These are phyloP conservation scores for Epistrophe grossulariae DNA, from an alignment of 2,888 invertebrate genomes.

Conservation along the genomic window DNA sequence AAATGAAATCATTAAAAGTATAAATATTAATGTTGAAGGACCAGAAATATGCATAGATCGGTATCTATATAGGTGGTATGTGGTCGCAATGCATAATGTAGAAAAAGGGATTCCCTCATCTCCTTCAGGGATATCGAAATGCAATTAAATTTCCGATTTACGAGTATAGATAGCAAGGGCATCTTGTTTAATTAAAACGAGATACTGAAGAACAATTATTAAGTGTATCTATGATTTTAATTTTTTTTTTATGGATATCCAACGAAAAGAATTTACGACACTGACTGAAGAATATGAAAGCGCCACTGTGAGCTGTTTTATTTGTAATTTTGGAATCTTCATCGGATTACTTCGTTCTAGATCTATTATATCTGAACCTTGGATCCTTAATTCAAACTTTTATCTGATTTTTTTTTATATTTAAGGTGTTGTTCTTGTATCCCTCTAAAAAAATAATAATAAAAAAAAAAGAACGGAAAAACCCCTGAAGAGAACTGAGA, in stretches of 20 bases:
- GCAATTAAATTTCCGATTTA: conserved; percentile 58
- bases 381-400: conserved; percentile 29
- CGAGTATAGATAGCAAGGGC: conserved; percentile 9
- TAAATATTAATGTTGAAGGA: conserved; percentile 37
- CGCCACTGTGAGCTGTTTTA: conserved; percentile 12
- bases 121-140: conserved; percentile 33
- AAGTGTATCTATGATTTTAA: conserved; percentile 27
- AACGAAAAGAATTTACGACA: not conserved
- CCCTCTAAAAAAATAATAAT: not conserved
- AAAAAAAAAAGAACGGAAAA: not conserved
- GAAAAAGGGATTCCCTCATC: not conserved
- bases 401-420: conserved; percentile 40
- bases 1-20: conserved; percentile 42
- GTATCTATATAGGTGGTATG: not conserved
- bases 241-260: conserved; percentile 9
- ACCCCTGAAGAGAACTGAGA: conserved; percentile 45
- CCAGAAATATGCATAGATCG: not conserved
- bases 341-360: conserved; percentile 49
- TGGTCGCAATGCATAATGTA: not conserved
- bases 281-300: not conserved
- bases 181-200: conserved; percentile 68
- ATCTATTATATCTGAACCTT: conserved; percentile 7
- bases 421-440: conserved; percentile 23
- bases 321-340: conserved; percentile 24
- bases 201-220: conserved; percentile 31